Evolutionary conservation across 2,888 invertebrate genomes (phyloP).

Genomic region (Plebejus anna): DNA sequence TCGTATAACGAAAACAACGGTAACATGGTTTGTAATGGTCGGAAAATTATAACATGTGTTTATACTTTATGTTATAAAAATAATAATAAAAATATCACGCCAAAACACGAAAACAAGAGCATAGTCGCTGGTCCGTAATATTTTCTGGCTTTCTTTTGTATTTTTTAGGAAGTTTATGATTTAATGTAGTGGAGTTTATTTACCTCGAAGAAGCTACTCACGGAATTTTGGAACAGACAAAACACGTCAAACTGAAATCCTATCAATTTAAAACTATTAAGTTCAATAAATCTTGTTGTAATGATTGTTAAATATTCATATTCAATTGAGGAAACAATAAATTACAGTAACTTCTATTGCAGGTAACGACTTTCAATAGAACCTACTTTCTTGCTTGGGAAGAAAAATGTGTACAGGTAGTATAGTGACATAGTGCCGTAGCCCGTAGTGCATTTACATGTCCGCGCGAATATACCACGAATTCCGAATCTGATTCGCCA

Average conservation of each 20-base stretch:
- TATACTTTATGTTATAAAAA: neutral
- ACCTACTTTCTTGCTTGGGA: neutral
- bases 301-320: neutral
- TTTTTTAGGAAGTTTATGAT: neutral
- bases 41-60: neutral
- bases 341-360: neutral
- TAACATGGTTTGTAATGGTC: neutral
- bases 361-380: neutral
- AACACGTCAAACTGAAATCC: no score
- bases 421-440: neutral
- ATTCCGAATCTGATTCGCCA: slow-evolving; percentile 36
- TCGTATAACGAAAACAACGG: neutral
- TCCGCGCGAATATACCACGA: slow-evolving; percentile 32
- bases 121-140: neutral
- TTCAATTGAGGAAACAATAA: neutral
- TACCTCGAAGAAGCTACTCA: neutral
- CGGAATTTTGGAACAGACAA: neutral
- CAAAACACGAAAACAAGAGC: slow-evolving; percentile 1
- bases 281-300: neutral
- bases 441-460: slow-evolving; percentile 24
- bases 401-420: slow-evolving; percentile 13
- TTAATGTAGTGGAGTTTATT: neutral
- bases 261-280: neutral
- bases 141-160: slow-evolving; percentile 3
- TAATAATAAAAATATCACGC: neutral